A percentile compares a stretch with the other conserved stretches of the same genome.
These are phyloP conservation scores for Eilema depressum DNA, from an alignment of 2,888 invertebrate genomes.

Conservation along the genomic window DNA sequence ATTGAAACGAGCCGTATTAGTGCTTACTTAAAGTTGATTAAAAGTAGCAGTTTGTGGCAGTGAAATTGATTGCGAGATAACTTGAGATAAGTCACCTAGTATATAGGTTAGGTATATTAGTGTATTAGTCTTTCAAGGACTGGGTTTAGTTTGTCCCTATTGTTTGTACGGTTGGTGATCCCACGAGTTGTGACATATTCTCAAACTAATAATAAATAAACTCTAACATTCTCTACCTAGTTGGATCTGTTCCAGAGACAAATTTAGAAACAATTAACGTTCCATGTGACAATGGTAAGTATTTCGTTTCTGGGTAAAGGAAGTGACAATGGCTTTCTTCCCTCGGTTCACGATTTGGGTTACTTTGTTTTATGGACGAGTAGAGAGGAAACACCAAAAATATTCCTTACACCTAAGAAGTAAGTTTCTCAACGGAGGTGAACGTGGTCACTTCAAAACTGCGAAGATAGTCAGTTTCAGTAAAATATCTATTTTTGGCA, in stretches of 20 bases:
- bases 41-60: neutral
- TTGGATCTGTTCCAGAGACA: slow-evolving; percentile 22
- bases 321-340: slow-evolving; percentile 2
- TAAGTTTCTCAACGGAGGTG: neutral
- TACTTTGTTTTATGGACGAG: neutral
- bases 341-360: neutral
- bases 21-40: neutral
- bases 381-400: neutral
- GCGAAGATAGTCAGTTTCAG: neutral
- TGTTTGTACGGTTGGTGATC: neutral
- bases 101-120: neutral
- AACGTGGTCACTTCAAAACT: too few species aligned
- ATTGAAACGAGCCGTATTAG: neutral
- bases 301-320: slow-evolving; percentile 4
- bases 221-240: slow-evolving; percentile 20
- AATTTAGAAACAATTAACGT: slow-evolving; percentile 24
- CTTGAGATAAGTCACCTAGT: neutral
- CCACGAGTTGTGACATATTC: slow-evolving; percentile 11
- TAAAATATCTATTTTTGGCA: neutral
- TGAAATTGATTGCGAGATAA: neutral
- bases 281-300: slow-evolving; percentile 8
- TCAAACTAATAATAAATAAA: slow-evolving; percentile 13
- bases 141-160: neutral
- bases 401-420: neutral
- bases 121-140: neutral